Base-by-base conservation (phyloP, 2,797 vertebrate genomes). In the Amblyopsis hoosieri region DNA sequence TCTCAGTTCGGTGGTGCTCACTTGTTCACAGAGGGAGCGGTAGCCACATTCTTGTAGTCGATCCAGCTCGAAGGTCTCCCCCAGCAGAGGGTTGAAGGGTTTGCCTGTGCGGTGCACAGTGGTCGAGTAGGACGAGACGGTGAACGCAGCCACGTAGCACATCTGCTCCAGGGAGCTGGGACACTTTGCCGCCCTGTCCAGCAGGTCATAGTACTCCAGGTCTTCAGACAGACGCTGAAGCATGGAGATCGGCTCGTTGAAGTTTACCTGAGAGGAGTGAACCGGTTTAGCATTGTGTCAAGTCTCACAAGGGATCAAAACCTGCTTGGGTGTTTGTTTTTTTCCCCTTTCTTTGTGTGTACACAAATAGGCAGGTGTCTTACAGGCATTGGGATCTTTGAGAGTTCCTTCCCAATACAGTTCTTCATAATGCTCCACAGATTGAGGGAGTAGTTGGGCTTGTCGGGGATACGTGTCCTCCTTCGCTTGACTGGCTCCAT, bases 401-500 rank as follows among this genome's bases (percentile, higher is more conserved):
- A 98, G 11, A 98, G 93, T 72, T 98, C 96, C 77, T 98, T 98
- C 51, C 96, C 96, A 0, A 98, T 98, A 79, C 96, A 98, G 82
- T 98, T 98, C 85, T 97, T 97, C 96, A 98, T 98, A 74, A 98
- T 95, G 88, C 96, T 98, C 96, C 96, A 98, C 45, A 97, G 86
- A 58, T 98, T 97, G 88, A 98, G 95, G 84, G 95, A 98, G 72
- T 97, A 97, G 88, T 98, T 97, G 45, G 96, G 96, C 86, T 98
- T 98, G 87, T 97, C 94, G 0, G 96, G 94, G 64, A 98, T 97
- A 51, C 93, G 91, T 23, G 91, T 92, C 75, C 96, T 93, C 79
- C 96, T 85, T 91, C 85, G 95, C 90, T 84, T 93, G 84, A 92
- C 89, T 80, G 82, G 93, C 84, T 90, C 96, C 63, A 80, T 87